Evolutionary conservation across 2,888 invertebrate genomes (phyloP), one percentile per base, ranked within the genome.

Genomic region (Noctua comes): DNA sequence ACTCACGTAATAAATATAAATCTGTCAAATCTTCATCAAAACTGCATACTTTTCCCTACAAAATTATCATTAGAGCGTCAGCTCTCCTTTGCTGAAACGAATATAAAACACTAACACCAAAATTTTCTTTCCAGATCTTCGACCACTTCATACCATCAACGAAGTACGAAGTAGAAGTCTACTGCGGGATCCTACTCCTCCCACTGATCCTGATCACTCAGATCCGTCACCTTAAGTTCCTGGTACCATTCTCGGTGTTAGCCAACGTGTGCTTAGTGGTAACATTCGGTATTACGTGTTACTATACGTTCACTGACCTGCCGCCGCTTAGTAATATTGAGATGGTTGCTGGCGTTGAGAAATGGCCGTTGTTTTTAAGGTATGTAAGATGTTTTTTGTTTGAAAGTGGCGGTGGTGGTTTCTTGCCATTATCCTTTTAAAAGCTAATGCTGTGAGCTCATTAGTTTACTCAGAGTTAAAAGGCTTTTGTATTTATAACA

Each of bases 221-320:
- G 93, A 92, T 96, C 73, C 91, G 98, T 68, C 97, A 98, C 90
- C 97, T 99, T 0, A 98, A 98, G 93, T 98, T 98, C 90, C 95
- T 99, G 65, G 98, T 99, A 6, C 99, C 99, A 0, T 98, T 99
- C 93, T 99, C 99, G 0, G 96, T 98, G 77, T 92, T 99, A 36
- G 99, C 99, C 46, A 99, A 99, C 92, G 73, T 98, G 0, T 98
- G 98, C 76, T 98, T 99, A 90, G 94, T 98, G 0, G 91, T 97
- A 2, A 98, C 99, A 0, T 98, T 99, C 87, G 97, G 96, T 24
- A 98, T 99, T 75, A 98, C 98, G 0, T 97, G 99, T 80, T 98
- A 98, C 92, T 99, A 98, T 92, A 97, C 99, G 88, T 98, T 99
- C 89, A 96, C 95, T 59, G 94, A 94, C 65, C 93, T 95, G 68